These are phyloP conservation scores for Aurelia coerulea DNA, from an alignment of 30 jellyfish, hydroid and myxozoan species.

Conservation along the genomic window DNA sequence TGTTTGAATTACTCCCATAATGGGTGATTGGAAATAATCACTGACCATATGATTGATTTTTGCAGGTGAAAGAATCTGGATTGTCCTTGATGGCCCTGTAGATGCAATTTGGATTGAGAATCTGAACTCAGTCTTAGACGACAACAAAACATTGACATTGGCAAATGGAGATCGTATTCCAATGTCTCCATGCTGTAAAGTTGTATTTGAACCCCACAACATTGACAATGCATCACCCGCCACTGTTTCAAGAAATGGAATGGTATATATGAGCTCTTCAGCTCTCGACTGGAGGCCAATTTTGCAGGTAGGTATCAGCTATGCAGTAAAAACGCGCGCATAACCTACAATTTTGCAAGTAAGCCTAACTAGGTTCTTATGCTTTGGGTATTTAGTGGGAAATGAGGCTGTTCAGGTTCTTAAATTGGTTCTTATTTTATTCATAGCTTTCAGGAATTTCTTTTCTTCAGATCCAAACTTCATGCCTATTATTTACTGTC, in stretches of 20 bases:
- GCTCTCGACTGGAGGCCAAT: conserved; percentile 90
- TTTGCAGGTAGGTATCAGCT: conserved; percentile 27
- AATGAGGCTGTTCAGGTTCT: no score
- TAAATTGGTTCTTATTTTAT: no score
- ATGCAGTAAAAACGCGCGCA: no score
- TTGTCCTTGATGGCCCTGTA: conserved; percentile 89
- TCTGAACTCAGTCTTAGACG: conserved; percentile 88
- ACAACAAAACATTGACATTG: conserved; percentile 78
- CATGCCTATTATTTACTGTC: no score
- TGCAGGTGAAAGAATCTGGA: conserved; percentile 87
- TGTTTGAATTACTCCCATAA: no score
- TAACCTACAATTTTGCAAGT: no score
- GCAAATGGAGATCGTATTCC: conserved; percentile 94
- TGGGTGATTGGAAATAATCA: no score
- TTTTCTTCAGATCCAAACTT: no score
- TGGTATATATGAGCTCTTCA: conserved; percentile 93
- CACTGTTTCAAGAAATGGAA: conserved; percentile 88
- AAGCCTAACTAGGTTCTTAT: no score
- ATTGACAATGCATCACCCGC: conserved; percentile 95
- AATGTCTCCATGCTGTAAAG: conserved; percentile 86
- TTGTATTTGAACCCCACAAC: conserved; percentile 86
- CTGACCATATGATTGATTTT: not conserved
- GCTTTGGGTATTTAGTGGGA: no score
- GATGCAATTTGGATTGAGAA: conserved; percentile 93
- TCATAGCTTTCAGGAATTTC: no score